Conservation (phyloP, 2,888 invertebrate genomes). For the Chaetogeoica ovagalla region DNA sequence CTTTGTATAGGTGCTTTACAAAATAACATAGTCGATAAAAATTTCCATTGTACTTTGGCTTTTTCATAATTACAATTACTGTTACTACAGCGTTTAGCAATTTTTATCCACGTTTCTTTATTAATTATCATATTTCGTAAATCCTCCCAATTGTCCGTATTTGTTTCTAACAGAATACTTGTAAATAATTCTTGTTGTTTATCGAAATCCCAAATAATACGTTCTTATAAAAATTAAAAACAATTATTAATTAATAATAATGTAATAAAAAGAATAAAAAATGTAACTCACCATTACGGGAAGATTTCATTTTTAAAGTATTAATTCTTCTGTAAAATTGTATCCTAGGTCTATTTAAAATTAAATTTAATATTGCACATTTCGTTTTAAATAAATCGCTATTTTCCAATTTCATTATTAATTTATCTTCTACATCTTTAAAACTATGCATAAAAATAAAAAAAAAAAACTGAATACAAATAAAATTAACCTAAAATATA, state of each 20-base stretch:
- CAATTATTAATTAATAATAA: neutral
- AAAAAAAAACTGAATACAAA: neutral
- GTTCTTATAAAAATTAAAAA: conserved; percentile 12
- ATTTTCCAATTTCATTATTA: conserved; percentile 16
- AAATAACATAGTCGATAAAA: conserved; percentile 42
- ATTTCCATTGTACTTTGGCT: conserved; percentile 11
- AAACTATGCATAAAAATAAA: conserved; percentile 14
- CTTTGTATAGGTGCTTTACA: conserved; percentile 8
- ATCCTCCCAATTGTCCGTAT: conserved; percentile 30
- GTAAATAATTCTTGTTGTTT: conserved; percentile 24
- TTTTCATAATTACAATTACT: neutral
- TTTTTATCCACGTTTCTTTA: neutral
- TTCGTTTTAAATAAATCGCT: conserved; percentile 29
- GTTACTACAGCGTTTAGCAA: neutral
- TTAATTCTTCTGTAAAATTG: conserved; percentile 14
- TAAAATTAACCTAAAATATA: too few species aligned
- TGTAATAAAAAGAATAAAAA: neutral
- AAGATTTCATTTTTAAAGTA: neutral
- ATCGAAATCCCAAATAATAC: neutral
- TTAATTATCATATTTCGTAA: conserved; percentile 18
- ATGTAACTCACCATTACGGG: neutral
- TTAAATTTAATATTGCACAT: conserved; percentile 17
- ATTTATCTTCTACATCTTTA: conserved; percentile 11
- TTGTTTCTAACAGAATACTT: conserved; percentile 36
- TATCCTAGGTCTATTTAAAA: conserved; percentile 30